These are phyloP conservation scores for Pachypsylla venusta DNA, from an alignment of 1,140 invertebrate species.

Conservation along the genomic window DNA sequence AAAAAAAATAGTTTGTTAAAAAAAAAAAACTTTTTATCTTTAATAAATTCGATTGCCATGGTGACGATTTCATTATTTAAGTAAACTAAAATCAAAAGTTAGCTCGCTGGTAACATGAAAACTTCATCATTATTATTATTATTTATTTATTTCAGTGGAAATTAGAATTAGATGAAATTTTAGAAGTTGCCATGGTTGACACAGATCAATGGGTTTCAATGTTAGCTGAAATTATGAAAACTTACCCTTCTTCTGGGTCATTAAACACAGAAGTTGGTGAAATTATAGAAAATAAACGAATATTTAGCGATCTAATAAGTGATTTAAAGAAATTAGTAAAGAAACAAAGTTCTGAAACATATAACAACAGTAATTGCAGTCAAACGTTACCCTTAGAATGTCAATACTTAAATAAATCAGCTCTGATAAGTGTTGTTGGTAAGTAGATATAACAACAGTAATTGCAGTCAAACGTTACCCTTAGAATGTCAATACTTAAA, in stretches of 20 bases:
- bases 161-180: constrained; percentile 79
- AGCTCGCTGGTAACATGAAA: too few relatives aligned
- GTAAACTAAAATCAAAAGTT: too few relatives aligned
- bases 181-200: constrained; percentile 78
- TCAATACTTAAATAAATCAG: constrained; percentile 89
- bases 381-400: constrained; percentile 85
- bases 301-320: constrained; percentile 77
- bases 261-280: constrained; percentile 73
- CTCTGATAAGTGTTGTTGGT: constrained; percentile 69
- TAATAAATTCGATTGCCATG: too few relatives aligned
- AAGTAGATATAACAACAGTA: too few relatives aligned
- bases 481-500: constrained; percentile 94
- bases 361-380: not conserved
- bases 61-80: too few relatives aligned
- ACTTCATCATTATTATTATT: too few relatives aligned
- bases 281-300: constrained; percentile 70
- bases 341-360: constrained; percentile 7
- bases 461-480: constrained; percentile 53
- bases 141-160: constrained; percentile 59
- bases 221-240: constrained; percentile 88
- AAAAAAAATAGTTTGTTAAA: too few relatives aligned
- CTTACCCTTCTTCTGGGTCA: constrained; percentile 71
- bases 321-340: constrained; percentile 65
- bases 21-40: too few relatives aligned
- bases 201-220: constrained; percentile 94